Evolutionary conservation across 1,140 invertebrate species (phyloP).

Genomic region (Brachionus asplanchnoidis): DNA sequence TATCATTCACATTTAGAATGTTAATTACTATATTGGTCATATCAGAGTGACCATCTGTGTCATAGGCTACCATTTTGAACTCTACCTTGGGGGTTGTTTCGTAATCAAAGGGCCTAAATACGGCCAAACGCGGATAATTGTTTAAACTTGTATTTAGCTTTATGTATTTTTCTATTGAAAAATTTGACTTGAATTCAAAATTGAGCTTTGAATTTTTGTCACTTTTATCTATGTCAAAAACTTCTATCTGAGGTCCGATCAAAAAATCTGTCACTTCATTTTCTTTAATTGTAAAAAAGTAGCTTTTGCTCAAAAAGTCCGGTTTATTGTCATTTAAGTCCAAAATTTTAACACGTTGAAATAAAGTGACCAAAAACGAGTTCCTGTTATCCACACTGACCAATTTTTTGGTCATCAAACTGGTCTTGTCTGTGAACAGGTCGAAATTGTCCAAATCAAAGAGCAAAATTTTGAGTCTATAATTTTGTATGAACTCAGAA

Average conservation of each 20-base stretch:
- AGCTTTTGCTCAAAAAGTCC: not conserved
- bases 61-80: not conserved
- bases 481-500: slow-evolving; percentile 17
- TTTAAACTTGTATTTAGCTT: not conserved
- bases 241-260: not conserved
- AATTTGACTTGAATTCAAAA: slow-evolving; percentile 22
- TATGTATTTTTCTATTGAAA: not conserved
- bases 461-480: slow-evolving; percentile 1
- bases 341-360: not conserved
- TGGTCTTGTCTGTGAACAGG: not conserved
- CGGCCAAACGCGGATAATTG: not conserved
- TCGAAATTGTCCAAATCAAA: not conserved
- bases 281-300: not conserved
- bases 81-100: not conserved
- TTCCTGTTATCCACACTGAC: not conserved
- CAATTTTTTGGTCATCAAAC: not conserved
- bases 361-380: not conserved
- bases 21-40: not conserved
- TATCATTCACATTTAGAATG: slow-evolving; percentile 28
- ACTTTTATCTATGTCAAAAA: slow-evolving; percentile 18
- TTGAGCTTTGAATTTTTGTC: not conserved
- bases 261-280: not conserved
- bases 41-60: not conserved
- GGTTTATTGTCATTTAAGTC: slow-evolving; percentile 31
- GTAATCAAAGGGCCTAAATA: slow-evolving; percentile 19